Conservation (phyloP, 2,888 invertebrate genomes). For the Invenusta paracnida region DNA sequence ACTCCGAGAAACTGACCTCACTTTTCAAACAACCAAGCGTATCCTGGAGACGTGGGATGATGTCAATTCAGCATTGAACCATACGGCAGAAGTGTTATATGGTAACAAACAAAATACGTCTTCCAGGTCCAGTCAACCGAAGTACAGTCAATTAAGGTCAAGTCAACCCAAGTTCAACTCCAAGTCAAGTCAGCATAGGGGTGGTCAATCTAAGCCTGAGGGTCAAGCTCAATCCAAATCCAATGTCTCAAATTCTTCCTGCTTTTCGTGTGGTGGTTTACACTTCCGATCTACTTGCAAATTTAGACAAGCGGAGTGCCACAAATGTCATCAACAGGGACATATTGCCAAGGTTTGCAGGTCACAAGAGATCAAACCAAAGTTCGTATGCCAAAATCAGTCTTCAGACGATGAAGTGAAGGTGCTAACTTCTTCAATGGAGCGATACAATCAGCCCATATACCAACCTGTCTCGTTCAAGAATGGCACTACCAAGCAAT, state of each 20-base stretch:
- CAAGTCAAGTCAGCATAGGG: not conserved
- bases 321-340: not conserved
- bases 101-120: not conserved
- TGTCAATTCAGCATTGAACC: not conserved
- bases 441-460: not conserved
- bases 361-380: not conserved
- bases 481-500: not conserved
- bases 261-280: not conserved
- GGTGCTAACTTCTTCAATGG: not conserved
- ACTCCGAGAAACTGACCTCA: not conserved
- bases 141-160: too few species aligned
- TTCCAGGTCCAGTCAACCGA: not conserved
- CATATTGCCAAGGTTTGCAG: not conserved
- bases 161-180: not conserved
- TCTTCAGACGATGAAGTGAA: not conserved
- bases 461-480: not conserved
- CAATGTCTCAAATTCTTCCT: not conserved
- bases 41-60: not conserved
- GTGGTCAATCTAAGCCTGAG: not conserved
- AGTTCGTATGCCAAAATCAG: not conserved
- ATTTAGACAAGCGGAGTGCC: not conserved
- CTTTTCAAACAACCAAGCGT: not conserved
- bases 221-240: not conserved
- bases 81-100: not conserved
- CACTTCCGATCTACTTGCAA: not conserved